Base-by-base conservation (phyloP, 53 echinoderm and acorn worm genomes). In the Hippasteria phrygiana region DNA sequence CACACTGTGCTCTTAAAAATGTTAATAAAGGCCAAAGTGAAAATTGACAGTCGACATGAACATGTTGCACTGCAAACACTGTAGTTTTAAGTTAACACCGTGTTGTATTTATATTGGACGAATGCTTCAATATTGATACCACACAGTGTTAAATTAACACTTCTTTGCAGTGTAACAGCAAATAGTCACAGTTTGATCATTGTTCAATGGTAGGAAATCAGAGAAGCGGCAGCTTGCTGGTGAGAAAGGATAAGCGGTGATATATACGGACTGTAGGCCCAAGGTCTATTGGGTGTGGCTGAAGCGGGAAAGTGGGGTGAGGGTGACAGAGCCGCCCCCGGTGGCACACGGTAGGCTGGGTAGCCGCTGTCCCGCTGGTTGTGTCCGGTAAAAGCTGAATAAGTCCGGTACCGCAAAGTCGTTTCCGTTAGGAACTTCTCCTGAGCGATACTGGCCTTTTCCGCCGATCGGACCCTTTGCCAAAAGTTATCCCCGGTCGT, bases 391-490 rank as follows among this genome's bases (percentile, higher is more conserved):
- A 50, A 54, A 36, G 85, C 36, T 8, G 85, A 85, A 3, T 71
- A 85, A 36, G 85, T 65, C 70, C 85, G 70, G 71, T 41, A 42
- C 50, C 64, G 51, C 37, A 65, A 5, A 35, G 62, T 62, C 5
- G 81, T 85, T 65, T 85, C 85, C 38, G 85, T 29, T 51, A 85
- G 37, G 24, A 70, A 46, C 71, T 85, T 85, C 2, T 85, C 85
- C 12, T 70, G 85, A 26, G n/a, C 51, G 85, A 85, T 47, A 37
- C 85, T 55, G 71, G 69, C 71, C 70, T 85, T 85, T 53, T 71
- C 85, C 24, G 85, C 85, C 71, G 71, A 50, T 71, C 71, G 85
- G 35, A 85, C 70, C 38, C 85, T 18, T 71, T 85, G 85, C 85
- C 85, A 85, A 38, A 85, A 70, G 51, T 85, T 71, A 0, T 85